A percentile compares a stretch with the other conserved stretches of the same genome.
These are phyloP conservation scores for Allochrocebus solatus DNA, from an alignment of 2,797 vertebrate genomes.

Conservation along the genomic window DNA sequence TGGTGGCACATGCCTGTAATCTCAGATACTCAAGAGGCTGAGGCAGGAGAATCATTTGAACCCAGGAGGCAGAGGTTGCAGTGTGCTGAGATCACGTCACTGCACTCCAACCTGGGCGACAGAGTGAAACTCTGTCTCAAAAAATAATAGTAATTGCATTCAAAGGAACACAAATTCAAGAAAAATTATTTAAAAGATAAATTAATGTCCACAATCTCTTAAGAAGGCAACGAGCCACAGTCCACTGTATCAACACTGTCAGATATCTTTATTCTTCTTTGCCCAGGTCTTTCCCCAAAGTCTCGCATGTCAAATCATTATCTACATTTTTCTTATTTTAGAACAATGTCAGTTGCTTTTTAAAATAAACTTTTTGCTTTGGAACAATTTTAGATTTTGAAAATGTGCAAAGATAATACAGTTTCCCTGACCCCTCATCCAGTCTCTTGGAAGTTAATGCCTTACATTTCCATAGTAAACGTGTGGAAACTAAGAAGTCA, in stretches of 20 bases:
- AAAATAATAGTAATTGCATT: not conserved
- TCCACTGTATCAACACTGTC: not conserved
- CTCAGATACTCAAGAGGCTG: not conserved
- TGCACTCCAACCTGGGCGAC: not conserved
- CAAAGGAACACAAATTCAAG: not conserved
- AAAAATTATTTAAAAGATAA: not conserved
- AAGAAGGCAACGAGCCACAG: not conserved
- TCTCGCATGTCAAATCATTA: not conserved
- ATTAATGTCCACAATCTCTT: not conserved
- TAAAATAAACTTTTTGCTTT: not conserved
- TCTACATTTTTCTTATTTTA: not conserved
- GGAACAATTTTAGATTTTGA: not conserved
- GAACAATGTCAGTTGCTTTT: not conserved
- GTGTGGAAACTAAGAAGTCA: not conserved
- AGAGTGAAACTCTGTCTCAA: not conserved
- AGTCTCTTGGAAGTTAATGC: not conserved
- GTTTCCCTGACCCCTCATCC: not conserved
- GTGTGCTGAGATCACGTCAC: not conserved
- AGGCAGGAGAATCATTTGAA: not conserved
- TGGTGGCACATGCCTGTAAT: not conserved
- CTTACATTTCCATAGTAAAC: not conserved
- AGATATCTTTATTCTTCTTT: not conserved
- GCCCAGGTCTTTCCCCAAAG: not conserved
- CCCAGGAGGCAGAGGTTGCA: not conserved
- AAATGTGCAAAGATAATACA: not conserved